These are phyloP conservation scores for Centrocercus urophasianus DNA, from an alignment of 2,113 vertebrate species.

Conservation along the genomic window DNA sequence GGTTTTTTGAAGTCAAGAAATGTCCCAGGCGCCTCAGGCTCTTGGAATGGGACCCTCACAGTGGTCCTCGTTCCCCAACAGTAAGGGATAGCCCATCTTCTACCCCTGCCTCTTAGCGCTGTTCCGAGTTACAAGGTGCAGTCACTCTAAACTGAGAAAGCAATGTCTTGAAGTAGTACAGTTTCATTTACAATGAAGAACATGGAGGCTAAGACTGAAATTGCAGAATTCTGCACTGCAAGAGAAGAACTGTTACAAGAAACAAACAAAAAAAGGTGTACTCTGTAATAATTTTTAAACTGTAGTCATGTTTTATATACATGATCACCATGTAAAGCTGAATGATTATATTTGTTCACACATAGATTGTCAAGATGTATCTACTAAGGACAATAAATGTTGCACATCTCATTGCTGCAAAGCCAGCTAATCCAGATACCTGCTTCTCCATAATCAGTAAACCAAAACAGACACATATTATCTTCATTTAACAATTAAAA, in stretches of 20 bases:
- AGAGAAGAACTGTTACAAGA: not conserved
- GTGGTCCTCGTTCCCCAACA: not conserved
- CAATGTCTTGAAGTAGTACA: rapidly evolving
- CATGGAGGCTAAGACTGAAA: not conserved
- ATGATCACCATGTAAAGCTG: not conserved
- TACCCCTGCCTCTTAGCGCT: rapidly evolving
- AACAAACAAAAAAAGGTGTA: not conserved
- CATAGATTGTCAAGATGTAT: conserved; percentile 4
- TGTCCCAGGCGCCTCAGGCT: no score
- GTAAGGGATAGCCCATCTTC: not conserved
- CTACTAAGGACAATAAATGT: not conserved
- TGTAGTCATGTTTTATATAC: not conserved
- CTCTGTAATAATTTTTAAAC: not conserved
- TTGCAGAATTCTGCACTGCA: not conserved
- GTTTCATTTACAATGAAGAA: not conserved
- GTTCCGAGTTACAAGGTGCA: no score
- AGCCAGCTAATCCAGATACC: conserved; percentile 7
- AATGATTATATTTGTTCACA: not conserved
- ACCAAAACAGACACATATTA: conserved; percentile 42
- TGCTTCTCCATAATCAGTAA: conserved; percentile 4
- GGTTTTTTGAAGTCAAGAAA: not conserved
- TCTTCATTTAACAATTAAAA: conserved; percentile 58
- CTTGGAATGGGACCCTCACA: not conserved
- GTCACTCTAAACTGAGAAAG: not conserved
- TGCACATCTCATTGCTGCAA: conserved; percentile 27